Conservation (phyloP, 2,113 vertebrate genomes). For the Leptodactylus fuscus region DNA sequence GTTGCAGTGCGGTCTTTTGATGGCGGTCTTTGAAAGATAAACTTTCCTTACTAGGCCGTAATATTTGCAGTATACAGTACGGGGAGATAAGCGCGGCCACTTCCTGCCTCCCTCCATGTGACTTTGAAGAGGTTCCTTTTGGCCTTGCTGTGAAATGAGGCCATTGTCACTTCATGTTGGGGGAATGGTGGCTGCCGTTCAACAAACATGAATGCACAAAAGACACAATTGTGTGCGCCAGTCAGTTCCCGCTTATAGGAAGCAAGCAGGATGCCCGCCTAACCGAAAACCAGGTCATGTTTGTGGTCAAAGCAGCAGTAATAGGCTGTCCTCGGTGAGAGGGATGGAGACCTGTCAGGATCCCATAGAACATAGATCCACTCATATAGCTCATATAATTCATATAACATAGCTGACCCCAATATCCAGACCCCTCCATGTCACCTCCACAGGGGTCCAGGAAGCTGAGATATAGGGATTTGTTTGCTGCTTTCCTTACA, state of each 20-base stretch:
- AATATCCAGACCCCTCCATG: background rate
- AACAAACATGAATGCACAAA: slow-evolving; percentile 53
- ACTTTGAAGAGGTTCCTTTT: slow-evolving; percentile 12
- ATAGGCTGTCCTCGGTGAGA: too few species aligned
- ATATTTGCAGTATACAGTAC: background rate
- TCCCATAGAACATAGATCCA: background rate
- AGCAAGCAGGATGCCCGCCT: background rate
- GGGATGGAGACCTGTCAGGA: too few species aligned
- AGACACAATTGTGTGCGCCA: slow-evolving; percentile 34
- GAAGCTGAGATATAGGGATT: background rate
- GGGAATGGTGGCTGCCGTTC: background rate
- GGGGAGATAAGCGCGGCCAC: background rate
- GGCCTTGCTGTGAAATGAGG: background rate
- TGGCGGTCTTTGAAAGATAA: background rate
- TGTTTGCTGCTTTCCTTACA: background rate
- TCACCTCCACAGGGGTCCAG: background rate
- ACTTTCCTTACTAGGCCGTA: background rate
- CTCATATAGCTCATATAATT: too few species aligned
- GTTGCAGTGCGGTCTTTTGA: background rate
- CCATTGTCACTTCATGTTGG: slow-evolving; percentile 33
- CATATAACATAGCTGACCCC: background rate
- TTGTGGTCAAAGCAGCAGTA: background rate
- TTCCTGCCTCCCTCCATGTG: slow-evolving; percentile 22
- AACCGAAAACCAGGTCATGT: slow-evolving; percentile 7
- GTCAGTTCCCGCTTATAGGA: slow-evolving; percentile 25